These are phyloP conservation scores for Taenioides sp. DNA, from an alignment of 2,797 vertebrate species.

Conservation along the genomic window DNA sequence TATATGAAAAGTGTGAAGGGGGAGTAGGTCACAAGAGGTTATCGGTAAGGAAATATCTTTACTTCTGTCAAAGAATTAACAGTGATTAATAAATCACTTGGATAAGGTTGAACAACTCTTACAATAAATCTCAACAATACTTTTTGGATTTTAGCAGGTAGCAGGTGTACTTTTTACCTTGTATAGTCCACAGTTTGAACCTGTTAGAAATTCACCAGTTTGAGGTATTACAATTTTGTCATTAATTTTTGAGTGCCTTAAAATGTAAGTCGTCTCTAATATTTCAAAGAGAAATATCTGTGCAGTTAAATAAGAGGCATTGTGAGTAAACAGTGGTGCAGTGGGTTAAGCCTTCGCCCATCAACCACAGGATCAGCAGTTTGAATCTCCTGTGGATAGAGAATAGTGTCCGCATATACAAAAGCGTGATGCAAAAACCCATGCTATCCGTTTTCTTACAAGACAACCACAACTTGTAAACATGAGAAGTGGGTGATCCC, in stretches of 20 bases:
- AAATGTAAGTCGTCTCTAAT: no score
- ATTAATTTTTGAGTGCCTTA: no score
- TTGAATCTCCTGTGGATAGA: not conserved
- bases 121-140: no score
- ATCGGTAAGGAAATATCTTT: not conserved
- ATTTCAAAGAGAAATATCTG: no score
- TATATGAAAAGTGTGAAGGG: not conserved
- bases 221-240: no score
- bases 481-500: conserved; percentile 8
- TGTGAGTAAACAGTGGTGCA: not conserved
- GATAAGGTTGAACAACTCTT: not conserved
- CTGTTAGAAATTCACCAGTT: no score
- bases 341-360: not conserved
- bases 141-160: not conserved
- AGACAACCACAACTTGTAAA: not conserved
- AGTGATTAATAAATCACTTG: not conserved
- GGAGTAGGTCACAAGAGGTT: conserved; percentile 13
- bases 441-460: not conserved
- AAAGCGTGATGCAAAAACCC: not conserved
- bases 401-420: not conserved
- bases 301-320: not conserved
- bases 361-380: not conserved
- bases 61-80: not conserved
- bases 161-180: not conserved
- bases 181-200: no score